Evolutionary conservation across 2,113 vertebrate genomes (phyloP).

Genomic region (Stegostoma tigrinum): DNA sequence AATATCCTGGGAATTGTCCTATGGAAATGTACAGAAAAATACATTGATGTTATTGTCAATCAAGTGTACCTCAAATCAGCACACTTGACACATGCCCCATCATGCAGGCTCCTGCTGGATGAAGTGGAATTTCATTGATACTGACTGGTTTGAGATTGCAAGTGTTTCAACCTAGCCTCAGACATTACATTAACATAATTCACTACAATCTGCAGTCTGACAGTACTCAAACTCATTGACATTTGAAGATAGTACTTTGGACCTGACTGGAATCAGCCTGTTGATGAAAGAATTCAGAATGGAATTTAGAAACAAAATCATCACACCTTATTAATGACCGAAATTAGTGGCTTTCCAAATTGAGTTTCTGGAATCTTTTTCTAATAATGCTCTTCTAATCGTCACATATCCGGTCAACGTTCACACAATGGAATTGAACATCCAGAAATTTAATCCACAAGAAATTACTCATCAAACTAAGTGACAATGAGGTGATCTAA

Average conservation of each 20-base stretch:
- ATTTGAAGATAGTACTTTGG: background rate
- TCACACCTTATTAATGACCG: background rate
- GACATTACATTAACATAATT: background rate
- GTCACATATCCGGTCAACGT: background rate
- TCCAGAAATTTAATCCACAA: background rate
- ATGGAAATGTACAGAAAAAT: background rate
- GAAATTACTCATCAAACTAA: background rate
- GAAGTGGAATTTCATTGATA: background rate
- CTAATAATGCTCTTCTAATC: background rate
- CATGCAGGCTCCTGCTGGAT: background rate
- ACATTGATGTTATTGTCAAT: background rate
- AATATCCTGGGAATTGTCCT: conserved; percentile 2
- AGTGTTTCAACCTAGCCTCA: background rate
- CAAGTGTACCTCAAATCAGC: background rate
- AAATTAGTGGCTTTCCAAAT: background rate
- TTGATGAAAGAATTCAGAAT: background rate
- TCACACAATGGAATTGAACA: background rate
- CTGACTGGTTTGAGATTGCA: background rate
- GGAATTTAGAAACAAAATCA: background rate
- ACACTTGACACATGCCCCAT: background rate
- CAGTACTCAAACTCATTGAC: background rate
- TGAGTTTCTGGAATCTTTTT: background rate
- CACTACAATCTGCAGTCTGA: background rate
- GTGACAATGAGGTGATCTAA: background rate
- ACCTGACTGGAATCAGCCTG: background rate